Conservation (phyloP, 2,797 vertebrate species). For the Neostethus bicornis region DNA sequence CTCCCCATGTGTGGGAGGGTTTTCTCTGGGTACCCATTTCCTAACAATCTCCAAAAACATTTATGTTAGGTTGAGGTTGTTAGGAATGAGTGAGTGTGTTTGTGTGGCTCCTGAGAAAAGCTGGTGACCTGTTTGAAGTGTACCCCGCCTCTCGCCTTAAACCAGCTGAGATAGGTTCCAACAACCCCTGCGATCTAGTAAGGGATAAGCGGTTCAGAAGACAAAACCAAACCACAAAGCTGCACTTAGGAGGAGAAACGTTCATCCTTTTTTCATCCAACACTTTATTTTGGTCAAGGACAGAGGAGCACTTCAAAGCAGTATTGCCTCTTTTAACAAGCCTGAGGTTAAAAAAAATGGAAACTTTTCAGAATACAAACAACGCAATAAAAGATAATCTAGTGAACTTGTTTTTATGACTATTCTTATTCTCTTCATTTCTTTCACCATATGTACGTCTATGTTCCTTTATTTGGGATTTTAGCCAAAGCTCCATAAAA, state of each 20-base stretch:
- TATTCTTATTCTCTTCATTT: not conserved
- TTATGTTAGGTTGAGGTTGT: no score
- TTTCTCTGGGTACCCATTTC: no score
- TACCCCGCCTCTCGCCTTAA: no score
- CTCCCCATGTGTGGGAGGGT: no score
- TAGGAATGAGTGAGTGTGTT: conserved; percentile 23
- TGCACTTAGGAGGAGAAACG: not conserved
- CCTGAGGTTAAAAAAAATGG: not conserved
- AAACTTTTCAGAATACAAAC: not conserved
- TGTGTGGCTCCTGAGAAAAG: no score
- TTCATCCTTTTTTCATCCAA: conserved; percentile 20
- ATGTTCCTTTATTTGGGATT: no score
- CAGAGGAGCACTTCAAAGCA: not conserved
- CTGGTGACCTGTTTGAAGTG: no score
- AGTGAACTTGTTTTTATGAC: not conserved
- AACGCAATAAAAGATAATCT: not conserved
- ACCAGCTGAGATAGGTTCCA: no score
- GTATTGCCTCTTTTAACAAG: not conserved
- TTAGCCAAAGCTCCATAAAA: conserved; percentile 25
- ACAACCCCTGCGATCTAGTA: no score
- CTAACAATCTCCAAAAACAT: no score
- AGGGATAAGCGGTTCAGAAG: no score
- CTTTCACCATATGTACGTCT: not conserved
- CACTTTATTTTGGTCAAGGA: not conserved
- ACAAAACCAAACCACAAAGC: no score